Evolutionary conservation across 2,797 vertebrate genomes (phyloP), one percentile per base, ranked within the genome.

Genomic region (Anolis apletophallus): DNA sequence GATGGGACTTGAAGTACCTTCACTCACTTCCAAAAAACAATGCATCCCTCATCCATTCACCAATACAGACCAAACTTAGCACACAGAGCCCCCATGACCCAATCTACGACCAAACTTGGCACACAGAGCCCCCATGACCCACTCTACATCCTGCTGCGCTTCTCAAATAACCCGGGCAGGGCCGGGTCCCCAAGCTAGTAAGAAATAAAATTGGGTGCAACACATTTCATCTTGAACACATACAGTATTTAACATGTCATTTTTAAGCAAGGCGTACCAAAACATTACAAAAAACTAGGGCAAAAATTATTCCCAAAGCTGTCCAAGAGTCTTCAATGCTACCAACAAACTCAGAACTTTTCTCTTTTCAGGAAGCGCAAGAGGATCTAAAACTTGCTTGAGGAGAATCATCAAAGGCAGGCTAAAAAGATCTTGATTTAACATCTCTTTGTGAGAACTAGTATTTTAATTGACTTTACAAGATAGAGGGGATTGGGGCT

Each of bases 391-490:
- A 73, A 32, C 32, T 17, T 32, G 34, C 57, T 80, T 54, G 85
- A 75, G 54, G 83, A 83, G 59, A 88, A 77, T 12, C 83, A 84
- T 54, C 73, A 85, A 87, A 92, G 87, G 83, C 89, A 89, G 84
- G 13, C 73, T 40, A 32, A 84, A 84, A 64, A 40, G 40, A 75
- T 85, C 85, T 90, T 86, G 92, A 93, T 89, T 91, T 89, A 88
- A 90, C 74, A 67, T 85, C 80, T 82, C 73, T 89, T 87, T 75
- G 75, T 67, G 76, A 85, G 26, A 77, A 75, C 87, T 86, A 91
- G 72, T 89, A 74, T 59, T 80, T 91, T 92, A 88, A 90, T 80
- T 91, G 80, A 68, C 89, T 90, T 94, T 91, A 86, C 68, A 89
- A 36, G 86, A 91, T 78, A 83, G 40, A 71, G 57, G 13, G 5